phyloP scores from a whole-genome alignment of 2,888 invertebrate species.

The Strigamia crassipes region DNA sequence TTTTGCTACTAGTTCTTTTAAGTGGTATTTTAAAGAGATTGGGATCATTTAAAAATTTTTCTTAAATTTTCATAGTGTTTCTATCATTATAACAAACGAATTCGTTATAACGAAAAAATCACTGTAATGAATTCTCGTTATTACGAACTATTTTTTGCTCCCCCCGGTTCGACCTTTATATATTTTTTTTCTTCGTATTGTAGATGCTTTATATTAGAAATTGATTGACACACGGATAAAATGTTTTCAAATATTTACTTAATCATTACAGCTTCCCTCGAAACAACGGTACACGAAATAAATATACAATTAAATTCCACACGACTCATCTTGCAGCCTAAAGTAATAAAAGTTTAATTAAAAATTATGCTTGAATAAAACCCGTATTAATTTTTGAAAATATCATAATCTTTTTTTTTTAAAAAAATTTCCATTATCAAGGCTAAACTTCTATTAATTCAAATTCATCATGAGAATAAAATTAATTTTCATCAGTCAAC shows the following conservation, averaged over 20 bases:
- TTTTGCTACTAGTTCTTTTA: too few relatives aligned
- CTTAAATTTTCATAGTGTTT: too few relatives aligned
- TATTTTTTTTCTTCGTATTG: too few relatives aligned
- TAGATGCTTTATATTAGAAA: too few relatives aligned
- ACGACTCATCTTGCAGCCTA: background rate
- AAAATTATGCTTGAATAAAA: background rate
- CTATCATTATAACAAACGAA: too few relatives aligned
- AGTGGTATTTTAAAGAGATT: too few relatives aligned
- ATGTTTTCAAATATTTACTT: background rate
- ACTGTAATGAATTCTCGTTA: too few relatives aligned
- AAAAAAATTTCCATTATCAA: background rate
- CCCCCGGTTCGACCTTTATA: too few relatives aligned
- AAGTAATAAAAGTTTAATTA: slow-evolving; percentile 20
- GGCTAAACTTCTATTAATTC: background rate
- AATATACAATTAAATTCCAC: background rate
- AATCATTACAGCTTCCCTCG: background rate
- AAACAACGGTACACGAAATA: background rate
- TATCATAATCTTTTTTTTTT: background rate
- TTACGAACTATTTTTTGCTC: too few relatives aligned
- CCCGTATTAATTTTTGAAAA: background rate
- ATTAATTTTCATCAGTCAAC: background rate
- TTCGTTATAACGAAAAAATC: too few relatives aligned
- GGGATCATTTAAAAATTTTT: too few relatives aligned
- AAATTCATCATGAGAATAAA: background rate
- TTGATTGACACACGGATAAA: background rate